A percentile compares a stretch with the other conserved stretches of the same genome.
Evolutionary conservation across 2,888 invertebrate species (phyloP).

Genomic region (Agrotis clavis): DNA sequence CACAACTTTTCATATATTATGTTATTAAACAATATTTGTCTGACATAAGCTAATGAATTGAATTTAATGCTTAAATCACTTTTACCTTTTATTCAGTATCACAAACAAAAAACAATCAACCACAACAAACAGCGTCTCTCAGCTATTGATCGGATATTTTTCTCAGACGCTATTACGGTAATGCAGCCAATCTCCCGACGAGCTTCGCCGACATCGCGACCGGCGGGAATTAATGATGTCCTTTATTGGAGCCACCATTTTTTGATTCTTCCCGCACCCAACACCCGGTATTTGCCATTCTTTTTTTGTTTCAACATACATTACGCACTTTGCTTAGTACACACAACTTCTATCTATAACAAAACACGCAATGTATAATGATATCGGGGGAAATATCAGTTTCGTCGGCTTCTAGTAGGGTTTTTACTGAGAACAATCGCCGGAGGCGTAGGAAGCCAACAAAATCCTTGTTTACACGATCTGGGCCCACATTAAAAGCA

Average conservation of each 20-base stretch:
- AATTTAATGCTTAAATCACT: neutral
- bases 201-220: constrained; percentile 72
- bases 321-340: constrained; percentile 3
- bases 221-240: constrained; percentile 93
- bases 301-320: constrained; percentile 21
- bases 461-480: constrained; percentile 87
- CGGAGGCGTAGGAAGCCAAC: constrained; percentile 79
- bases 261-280: constrained; percentile 88
- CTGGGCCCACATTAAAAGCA: constrained; percentile 82
- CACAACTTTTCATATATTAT: too few species aligned
- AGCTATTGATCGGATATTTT: constrained; percentile 86
- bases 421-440: constrained; percentile 53
- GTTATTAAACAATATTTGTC: too few species aligned
- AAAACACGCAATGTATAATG: constrained; percentile 35
- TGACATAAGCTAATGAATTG: too few species aligned
- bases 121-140: constrained; percentile 70
- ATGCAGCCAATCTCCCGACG: constrained; percentile 82
- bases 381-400: neutral
- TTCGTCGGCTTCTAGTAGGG: constrained; percentile 10
- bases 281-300: neutral
- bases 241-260: constrained; percentile 94
- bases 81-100: neutral
- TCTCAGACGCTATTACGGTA: constrained; percentile 81
- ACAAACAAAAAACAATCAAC: constrained; percentile 51
- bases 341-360: neutral